Base-by-base conservation (phyloP, 2,888 invertebrate genomes). In the Melikaiella ostensackeni region DNA sequence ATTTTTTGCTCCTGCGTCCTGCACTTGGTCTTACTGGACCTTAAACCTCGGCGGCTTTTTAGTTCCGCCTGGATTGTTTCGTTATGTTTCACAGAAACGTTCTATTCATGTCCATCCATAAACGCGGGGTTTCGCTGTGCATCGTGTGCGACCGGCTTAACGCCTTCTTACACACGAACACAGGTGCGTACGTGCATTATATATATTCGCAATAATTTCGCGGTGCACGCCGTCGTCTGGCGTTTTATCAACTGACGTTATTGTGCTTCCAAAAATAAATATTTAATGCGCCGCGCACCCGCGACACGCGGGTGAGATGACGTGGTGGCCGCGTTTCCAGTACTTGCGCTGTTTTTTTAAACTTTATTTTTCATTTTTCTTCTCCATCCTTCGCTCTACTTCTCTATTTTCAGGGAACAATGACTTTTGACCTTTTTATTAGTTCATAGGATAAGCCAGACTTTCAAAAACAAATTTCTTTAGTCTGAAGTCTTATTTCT, bases 221-320 rank as follows among this genome's bases (percentile, higher is more conserved):
- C 59, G 77, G 77, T 79, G 76, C 76, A 77, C 76, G 82, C 76
- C 66, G 82, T 84, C 79, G 81, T 81, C 82, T 87, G 86, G 85
- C 87, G 84, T 84, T 86, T 84, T 83, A 86, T 87, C 87, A 86
- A 87, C 86, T 85, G 82, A 82, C 85, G 83, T 87, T 87, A 87
- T 87, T 87, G 83, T 85, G 79, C 63, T 73, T 80, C 83, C 83
- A 82, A 77, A 86, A 86, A 85, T 82, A 86, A 74, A 55, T 70
- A 70, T 50, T 70, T 70, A 30, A 50, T 75, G 61, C 77, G 74
- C 30, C 74, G 74, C 63, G 62, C 75, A 74, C 66, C 75, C 38
- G 21, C 75, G 62, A 73, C 75, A 78, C 77, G 75, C 70, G 75
- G 77, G 62, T 75, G 62, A 77, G n/a, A 77, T 77, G 73, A 74